A percentile compares a stretch with the other conserved stretches of the same genome.
Conservation (phyloP, 2,888 invertebrate genomes). For the Pheosia gnoma region DNA sequence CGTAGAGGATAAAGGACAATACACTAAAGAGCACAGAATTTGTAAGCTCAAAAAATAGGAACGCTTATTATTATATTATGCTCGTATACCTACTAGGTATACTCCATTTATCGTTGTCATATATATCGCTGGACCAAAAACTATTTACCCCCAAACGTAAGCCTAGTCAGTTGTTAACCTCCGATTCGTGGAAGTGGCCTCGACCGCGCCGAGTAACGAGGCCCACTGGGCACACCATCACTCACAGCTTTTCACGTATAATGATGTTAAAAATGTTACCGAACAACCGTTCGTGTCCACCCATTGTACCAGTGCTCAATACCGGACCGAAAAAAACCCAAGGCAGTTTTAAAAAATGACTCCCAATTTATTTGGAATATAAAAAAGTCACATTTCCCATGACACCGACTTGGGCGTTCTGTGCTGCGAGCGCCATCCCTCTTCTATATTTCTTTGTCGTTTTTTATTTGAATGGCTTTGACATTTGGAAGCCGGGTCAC, state of each 20-base stretch:
- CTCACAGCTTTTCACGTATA: slow-evolving; percentile 80
- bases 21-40: no score
- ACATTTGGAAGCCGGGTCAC: slow-evolving; percentile 80
- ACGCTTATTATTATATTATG: no score
- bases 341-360: slow-evolving; percentile 72
- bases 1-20: no score
- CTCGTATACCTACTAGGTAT: background rate
- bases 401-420: slow-evolving; percentile 75
- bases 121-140: background rate
- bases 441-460: slow-evolving; percentile 68
- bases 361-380: slow-evolving; percentile 80
- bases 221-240: slow-evolving; percentile 58
- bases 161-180: background rate
- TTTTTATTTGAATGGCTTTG: slow-evolving; percentile 77
- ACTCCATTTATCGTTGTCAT: background rate
- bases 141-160: background rate
- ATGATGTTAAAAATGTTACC: slow-evolving; percentile 83
- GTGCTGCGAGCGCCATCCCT: slow-evolving; percentile 67
- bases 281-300: slow-evolving; percentile 80
- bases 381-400: slow-evolving; percentile 78
- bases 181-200: slow-evolving; percentile 29
- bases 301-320: slow-evolving; percentile 77
- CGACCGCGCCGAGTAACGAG: slow-evolving; percentile 22
- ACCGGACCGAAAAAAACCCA: slow-evolving; percentile 64
- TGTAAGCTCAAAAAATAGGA: no score